Base-by-base conservation (phyloP, 2,113 vertebrate species). In the Takifugu flavidus region DNA sequence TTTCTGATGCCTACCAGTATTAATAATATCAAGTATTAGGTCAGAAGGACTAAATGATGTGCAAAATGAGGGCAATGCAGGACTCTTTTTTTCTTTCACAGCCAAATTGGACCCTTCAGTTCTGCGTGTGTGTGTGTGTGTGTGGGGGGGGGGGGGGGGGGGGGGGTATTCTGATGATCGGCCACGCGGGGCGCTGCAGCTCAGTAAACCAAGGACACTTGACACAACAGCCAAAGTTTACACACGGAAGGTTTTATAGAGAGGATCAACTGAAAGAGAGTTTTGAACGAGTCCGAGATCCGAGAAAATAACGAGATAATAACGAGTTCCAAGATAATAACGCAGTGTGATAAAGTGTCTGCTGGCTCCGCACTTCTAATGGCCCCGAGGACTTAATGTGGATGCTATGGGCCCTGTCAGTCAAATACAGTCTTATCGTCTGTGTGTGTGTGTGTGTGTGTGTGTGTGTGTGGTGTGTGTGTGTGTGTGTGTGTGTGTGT, bases 151-250 rank as follows among this genome's bases (percentile, higher is more conserved):
- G 42, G 42, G 42, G 42, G 1, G 42, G 13, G 6, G 42, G 42
- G 13, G 6, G n/a, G 5, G 45, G 13, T n/a, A 5, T 47, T 47
- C n/a, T 13, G 42, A 43, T 8, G 13, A 2, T n/a, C 15, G 29
- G 53, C 83, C 87, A 77, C 80, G 56, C 53, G 84, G 78, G 86
- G 91, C 85, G 90, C 89, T 90, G 64, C 72, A 67, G 77, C 60
- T 67, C 74, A 39, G 43, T 49, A 61, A 65, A 60, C 53, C 45
- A 53, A 14, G 65, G 70, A 71, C 60, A 53, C 59, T 57, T 46
- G 47, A 79, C 53, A 62, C 71, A 78, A 77, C 80, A 70, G 68
- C 67, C 56, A 87, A 90, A 90, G 86, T 90, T 90, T 87, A 75
- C 75, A 50, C 82, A 60, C 71, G 80, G 70, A 62, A 69, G 69